Evolutionary conservation across 2,888 invertebrate species (phyloP), one percentile per base, ranked within the genome.

Genomic region (Scaptomyza reducta): DNA sequence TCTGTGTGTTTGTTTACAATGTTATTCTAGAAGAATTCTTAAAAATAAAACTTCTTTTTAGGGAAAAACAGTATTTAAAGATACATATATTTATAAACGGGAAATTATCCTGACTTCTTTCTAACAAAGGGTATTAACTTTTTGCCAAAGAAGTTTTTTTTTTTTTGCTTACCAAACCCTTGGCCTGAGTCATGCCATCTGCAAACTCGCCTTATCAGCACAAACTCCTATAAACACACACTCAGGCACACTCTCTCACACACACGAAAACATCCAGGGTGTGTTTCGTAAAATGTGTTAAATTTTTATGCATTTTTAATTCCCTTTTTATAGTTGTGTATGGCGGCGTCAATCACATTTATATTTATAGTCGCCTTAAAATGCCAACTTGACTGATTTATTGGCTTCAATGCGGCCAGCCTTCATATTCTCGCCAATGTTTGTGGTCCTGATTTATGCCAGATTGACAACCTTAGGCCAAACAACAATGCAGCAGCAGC

Each of bases 281-380:
- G 61, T 65, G 72, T 63, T 74, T 51, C 59, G 45, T 44, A 50
- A 50, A 72, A 67, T 77, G 69, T 64, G 70, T 63, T 42, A 64
- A 74, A 59, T 77, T 77, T 40, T 82, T 25, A 83, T 67, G 77
- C 51, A 67, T 64, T 83, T 85, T 79, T 82, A 85, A 82, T 82
- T 72, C 79, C 75, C 35, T 59, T 79, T 80, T 83, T 82, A 83
- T 62, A 49, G 40, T 40, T 16, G 44, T 16, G 44, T 77, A 63
- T 64, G 55, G 59, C 69, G 64, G 63, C 77, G 64, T 81, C 81
- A 81, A 81, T 84, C 78, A 82, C 51, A 70, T 59, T 9, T 16
- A 70, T 70, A 74, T 81, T 84, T 81, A 85, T 75, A 70, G 79
- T 68, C 76, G 71, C 51, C 70, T 41, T 53, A 50, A 74, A 74